phyloP scores from a whole-genome alignment of 1,140 invertebrate genomes.

The Macrocentrus cingulum region DNA sequence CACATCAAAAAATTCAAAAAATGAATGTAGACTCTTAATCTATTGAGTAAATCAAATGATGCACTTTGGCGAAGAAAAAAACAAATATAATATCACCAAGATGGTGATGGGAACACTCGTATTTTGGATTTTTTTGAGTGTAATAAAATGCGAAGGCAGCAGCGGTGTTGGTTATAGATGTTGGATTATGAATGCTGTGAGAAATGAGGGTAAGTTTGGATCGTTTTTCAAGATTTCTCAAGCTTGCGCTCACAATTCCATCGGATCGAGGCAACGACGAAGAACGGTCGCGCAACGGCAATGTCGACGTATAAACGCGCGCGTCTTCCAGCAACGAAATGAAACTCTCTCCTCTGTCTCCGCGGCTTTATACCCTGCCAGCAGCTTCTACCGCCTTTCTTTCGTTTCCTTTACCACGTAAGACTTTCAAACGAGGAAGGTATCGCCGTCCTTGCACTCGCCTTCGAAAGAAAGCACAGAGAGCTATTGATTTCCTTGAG shows the following conservation, averaged over 20 bases:
- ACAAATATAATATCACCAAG: too few relatives aligned
- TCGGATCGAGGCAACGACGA: conserved; percentile 14
- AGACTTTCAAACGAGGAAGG: conserved; percentile 9
- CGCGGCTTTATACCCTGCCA: neutral
- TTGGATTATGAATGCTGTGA: conserved; percentile 19
- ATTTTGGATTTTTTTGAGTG: too few relatives aligned
- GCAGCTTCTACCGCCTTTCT: neutral
- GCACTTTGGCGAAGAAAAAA: too few relatives aligned
- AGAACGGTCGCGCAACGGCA: neutral
- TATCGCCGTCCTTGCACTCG: too few relatives aligned
- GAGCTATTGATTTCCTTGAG: conserved; percentile 19
- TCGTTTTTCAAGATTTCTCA: conserved; percentile 21
- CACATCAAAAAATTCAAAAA: too few relatives aligned
- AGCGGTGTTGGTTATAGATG: neutral
- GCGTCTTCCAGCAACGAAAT: conserved; percentile 8
- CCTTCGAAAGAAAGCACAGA: neutral
- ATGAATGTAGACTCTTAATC: too few relatives aligned
- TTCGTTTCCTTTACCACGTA: neutral
- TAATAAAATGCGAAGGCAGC: conserved; percentile 2
- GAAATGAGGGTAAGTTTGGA: conserved; percentile 18
- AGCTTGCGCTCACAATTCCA: conserved; percentile 1
- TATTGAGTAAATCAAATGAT: too few relatives aligned
- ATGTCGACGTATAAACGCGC: too few relatives aligned
- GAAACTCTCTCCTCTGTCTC: conserved; percentile 6
- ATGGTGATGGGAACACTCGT: too few relatives aligned